Evolutionary conservation across 2,113 vertebrate species (phyloP), one percentile per base, ranked within the genome.

Genomic region (Lycaon pictus): DNA sequence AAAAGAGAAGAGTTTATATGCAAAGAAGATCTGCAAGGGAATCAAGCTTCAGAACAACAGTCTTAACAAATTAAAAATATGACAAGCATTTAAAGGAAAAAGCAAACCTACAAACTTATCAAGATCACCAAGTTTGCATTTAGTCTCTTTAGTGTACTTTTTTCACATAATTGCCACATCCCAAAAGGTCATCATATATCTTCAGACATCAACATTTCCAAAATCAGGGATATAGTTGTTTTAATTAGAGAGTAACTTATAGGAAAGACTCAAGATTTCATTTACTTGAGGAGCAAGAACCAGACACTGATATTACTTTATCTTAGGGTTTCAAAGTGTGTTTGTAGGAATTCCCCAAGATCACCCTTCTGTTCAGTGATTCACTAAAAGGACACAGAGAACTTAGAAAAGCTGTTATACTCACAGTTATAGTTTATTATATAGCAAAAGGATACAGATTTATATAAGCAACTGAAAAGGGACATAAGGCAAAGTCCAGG

Each of bases 11-110:
- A 71, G 19, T 65, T 83, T 76, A 51, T 63, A 48, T 84, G 60
- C 29, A 89, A 65, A 87, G 22, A 65, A 67, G 1, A 72, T 77
- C 85, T 92, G 20, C 53, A 82, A 95, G 43, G 35, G 37, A 95
- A 27, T 84, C 29, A 63, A 29, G 35, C 58, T 90, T 90, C 60
- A 93, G 88, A 79, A 62, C 19, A 55, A 97, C 25, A 74, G 27
- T 19, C 62, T 92, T 96, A 79, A 86, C 69, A 88, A 80, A 91
- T 89, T 84, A 53, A 85, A 95, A 93, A 77, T 67, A 51, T 74
- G 11, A 65, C 37, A 95, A 65, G 11, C 81, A 79, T 84, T 81
- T 72, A 51, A 62, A 60, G 20, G 25, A 37, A n/a, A 32, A 85
- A 71, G 53, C 8, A 23, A 7, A 7, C 23, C 37, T 93, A 37